Conservation (phyloP, 2,113 vertebrate genomes). For the Ammospiza nelsoni region DNA sequence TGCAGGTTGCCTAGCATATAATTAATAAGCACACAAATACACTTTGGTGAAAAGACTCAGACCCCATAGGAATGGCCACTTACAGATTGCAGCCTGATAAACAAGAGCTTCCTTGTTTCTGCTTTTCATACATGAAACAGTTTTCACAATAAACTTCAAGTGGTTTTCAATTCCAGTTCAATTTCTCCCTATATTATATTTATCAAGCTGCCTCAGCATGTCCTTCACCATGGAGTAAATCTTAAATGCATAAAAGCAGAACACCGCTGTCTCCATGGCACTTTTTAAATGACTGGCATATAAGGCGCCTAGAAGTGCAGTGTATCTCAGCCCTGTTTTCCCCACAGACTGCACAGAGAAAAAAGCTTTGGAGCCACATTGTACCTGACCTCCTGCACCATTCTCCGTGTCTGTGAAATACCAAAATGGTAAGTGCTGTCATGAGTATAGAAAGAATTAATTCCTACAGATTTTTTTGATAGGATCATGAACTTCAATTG, state of each 20-base stretch:
- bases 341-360: not conserved
- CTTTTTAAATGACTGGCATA: not conserved
- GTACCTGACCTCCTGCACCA: not conserved
- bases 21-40: not conserved
- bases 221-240: not conserved
- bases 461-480: not conserved
- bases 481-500: not conserved
- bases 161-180: not conserved
- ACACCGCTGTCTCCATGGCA: not conserved
- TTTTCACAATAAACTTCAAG: not conserved
- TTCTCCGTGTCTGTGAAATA: not conserved
- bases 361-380: not conserved
- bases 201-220: not conserved
- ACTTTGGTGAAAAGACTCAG: not conserved
- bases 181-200: not conserved
- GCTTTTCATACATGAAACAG: not conserved
- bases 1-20: not conserved
- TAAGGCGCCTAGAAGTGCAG: not conserved
- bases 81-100: not conserved
- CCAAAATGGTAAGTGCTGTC: not conserved
- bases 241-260: not conserved
- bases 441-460: not conserved
- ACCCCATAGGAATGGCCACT: not conserved
- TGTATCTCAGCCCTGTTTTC: not conserved
- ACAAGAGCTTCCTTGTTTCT: not conserved